Conservation (phyloP, 1,140 invertebrate species). For the Anastrepha obliqua region DNA sequence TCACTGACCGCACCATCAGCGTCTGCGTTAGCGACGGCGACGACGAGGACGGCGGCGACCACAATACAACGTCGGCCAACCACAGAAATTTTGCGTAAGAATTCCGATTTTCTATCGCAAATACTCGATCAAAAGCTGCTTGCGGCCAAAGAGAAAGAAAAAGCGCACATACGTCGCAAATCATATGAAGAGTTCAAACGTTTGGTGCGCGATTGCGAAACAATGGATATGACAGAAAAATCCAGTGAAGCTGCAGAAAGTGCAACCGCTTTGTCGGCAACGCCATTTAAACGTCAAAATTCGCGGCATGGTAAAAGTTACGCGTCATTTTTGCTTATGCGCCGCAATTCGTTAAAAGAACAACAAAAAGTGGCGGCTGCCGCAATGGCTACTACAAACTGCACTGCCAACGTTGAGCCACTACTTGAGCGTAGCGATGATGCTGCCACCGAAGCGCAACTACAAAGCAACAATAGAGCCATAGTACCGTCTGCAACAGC, state of each 20-base stretch:
- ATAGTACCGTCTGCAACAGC: conserved; percentile 12
- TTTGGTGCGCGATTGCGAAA: conserved; percentile 70
- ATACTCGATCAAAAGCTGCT: conserved; percentile 72
- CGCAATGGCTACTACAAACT: background rate
- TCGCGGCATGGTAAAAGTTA: conserved; percentile 72
- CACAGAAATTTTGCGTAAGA: conserved; percentile 72
- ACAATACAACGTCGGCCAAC: conserved; percentile 14
- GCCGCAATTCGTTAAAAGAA: conserved; percentile 62
- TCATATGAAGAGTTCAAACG: conserved; percentile 74
- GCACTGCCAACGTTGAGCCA: too few relatives aligned
- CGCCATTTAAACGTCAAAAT: conserved; percentile 69
- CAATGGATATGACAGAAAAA: conserved; percentile 27
- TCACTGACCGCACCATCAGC: conserved; percentile 54
- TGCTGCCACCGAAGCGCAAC: background rate
- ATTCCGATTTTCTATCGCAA: conserved; percentile 73
- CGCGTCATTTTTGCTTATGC: conserved; percentile 67
- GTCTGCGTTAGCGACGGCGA: background rate
- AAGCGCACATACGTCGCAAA: conserved; percentile 71
- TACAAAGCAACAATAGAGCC: background rate
- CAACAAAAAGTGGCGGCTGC: conserved; percentile 54
- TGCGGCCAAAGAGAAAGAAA: conserved; percentile 69
- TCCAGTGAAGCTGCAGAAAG: background rate
- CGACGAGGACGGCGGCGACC: background rate
- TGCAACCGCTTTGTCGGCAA: conserved; percentile 46
- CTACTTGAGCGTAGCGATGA: background rate